Base-by-base conservation (phyloP, 1,140 invertebrate species). In the Cotesia typhae region DNA sequence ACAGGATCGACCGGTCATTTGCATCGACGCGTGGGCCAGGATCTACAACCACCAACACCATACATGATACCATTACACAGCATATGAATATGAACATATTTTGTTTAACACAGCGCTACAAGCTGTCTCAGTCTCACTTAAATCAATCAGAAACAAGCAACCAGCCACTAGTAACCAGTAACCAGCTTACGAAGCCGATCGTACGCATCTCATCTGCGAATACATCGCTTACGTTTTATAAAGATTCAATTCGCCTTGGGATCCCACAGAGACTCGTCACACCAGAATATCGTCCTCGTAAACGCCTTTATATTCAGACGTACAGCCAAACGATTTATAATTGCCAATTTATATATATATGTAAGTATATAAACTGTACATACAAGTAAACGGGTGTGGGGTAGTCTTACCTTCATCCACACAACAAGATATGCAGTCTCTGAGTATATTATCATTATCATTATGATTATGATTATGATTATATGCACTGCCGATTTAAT, bases 181-280 rank as follows among this genome's bases (percentile, higher is more conserved):
- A 28, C 28, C 6, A 47, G 68, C 36, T 64, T 47, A 64, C 64
- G 57, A 71, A 70, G 73, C 35, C 68, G 55, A 70, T 74, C 69
- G 64, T 65, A 71, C 35, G 38, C 55, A 64, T 60, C 41, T 61
- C 17, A 35, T 28, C 28, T 28, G 28, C 28, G 28, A 28, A 28
- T 28, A 36, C 59, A 60, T 68, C 47, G 66, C 70, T 73, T 68
- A 66, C 64, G 69, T 70, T 73, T 73, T 73, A 71, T 71, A 75
- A 75, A 73, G 66, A 71, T 73, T 75, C 74, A 75, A 75, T 75
- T 73, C 74, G 65, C 74, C 59, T 65, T 72, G 65, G 72, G 74
- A 75, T 71, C 65, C 68, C 68, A 35, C 64, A 35, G 20, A 67
- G 72, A 73, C 52, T 68, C 74, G 68, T 75, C 71, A 75, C 72